Evolutionary conservation across 2,797 vertebrate genomes (phyloP), one percentile per base, ranked within the genome.

Genomic region (Tachyglossus aculeatus): DNA sequence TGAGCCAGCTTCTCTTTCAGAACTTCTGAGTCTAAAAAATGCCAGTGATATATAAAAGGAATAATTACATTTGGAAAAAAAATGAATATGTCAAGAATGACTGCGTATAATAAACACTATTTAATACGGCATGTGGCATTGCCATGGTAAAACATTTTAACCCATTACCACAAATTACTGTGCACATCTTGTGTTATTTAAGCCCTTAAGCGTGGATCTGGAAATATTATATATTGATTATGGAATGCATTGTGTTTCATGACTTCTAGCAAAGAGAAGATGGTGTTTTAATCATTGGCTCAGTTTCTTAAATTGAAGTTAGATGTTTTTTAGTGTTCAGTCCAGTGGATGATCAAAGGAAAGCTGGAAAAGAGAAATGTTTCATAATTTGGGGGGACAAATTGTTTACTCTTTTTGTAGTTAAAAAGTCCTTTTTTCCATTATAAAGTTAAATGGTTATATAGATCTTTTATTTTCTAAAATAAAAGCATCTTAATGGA

Each of bases 361-460:
- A 41, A 63, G 41, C 37, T 15, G 38, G 34, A 52, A 63, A 71
- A 55, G 33, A 38, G 34, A 52, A 63, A 71, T 51, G 29, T 21
- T 67, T 59, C 14, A 63, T 34, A 52, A 55, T 65, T 48, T 37
- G n/a, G n/a, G 39, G 47, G 36, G 18, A 31, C 66, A 55, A 41
- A 68, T 66, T 12, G 22, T 66, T 40, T 67, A 45, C 38, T 37
- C 7, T 52, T 16, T 54, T 73, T 41, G 10, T 39, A 62, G 21
- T 75, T 7, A 74, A 66, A 71, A 56, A 44, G 53, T 15, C 12
- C 14, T 14, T 21, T 74, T 68, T 58, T 77, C 36, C 38, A 41
- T 21, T 14, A 15, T 18, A 33, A 58, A 11, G 39, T 48, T 56
- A 64, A 78, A 29, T 37, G 6, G 51, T 56, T 43, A 36, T 37